Evolutionary conservation across 2,888 invertebrate species (phyloP), one percentile per base, ranked within the genome.

Genomic region (Catocala sponsa): DNA sequence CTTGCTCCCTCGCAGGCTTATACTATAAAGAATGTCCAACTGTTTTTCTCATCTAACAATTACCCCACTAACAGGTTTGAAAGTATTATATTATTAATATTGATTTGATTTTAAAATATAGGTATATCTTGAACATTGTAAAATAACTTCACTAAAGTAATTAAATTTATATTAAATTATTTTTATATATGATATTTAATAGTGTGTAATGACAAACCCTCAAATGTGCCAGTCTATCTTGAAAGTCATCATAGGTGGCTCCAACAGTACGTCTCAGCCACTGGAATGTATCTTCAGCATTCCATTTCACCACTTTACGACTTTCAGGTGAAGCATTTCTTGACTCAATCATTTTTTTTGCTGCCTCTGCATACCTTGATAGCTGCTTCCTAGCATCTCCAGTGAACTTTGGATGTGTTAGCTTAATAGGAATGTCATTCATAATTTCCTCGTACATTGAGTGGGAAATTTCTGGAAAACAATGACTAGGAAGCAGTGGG

Each of bases 361-460:
- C 99, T 12, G 99, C 99, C 90, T 99, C 99, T 0, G 99, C 99
- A 91, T 99, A 99, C 57, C 97, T 96, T 4, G 98, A 97, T 32
- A 99, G 92, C 85, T 99, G 99, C 88, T 99, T 99, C 41, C 99
- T 95, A 0, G 99, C 99, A 93, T 99, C 99, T 0, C 98, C 98
- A 4, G 98, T 98, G 84, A 98, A 99, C 90, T 99, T 98, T 7
- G 99, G 99, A 87, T 98, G 97, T n/a, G 98, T 96, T 64, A 99
- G 95, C 91, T 98, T 99, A 65, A 99, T 98, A 9, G 99, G 99
- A 85, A 99, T 98, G 91, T 99, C 99, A 90, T 98, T 98, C 98
- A 99, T 99, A 57, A 99, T 98, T 94, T 99, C 99, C 72, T 98
- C 97, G 91, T 98, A 98, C 99, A 99, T 98, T 1, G 98, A 97